These are phyloP conservation scores for Urechis unicinctus DNA, from an alignment of 2,888 invertebrate species.

Conservation along the genomic window DNA sequence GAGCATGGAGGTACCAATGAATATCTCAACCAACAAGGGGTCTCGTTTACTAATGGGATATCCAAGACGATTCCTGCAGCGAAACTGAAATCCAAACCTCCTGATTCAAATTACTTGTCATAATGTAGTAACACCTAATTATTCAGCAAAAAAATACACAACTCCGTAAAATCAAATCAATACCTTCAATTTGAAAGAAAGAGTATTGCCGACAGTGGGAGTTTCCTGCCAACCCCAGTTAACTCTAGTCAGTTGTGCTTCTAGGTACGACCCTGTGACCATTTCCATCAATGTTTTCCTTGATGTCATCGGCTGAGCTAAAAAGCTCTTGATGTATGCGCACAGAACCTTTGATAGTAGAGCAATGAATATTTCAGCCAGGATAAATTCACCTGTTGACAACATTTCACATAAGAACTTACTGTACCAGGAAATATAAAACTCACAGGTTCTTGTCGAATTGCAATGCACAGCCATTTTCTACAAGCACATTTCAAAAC, in stretches of 20 bases:
- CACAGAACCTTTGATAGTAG: no score
- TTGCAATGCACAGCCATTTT: no score
- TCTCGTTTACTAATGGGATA: constrained; percentile 92
- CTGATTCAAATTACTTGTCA: background rate
- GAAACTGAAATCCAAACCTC: constrained; percentile 39
- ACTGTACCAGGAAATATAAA: no score
- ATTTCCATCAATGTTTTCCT: constrained; percentile 68
- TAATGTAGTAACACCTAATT: no score
- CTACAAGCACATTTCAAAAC: no score
- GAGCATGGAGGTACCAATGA: constrained; percentile 74
- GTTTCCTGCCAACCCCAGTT: constrained; percentile 89
- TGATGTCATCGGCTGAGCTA: no score
- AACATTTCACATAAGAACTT: no score
- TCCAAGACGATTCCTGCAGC: constrained; percentile 85
- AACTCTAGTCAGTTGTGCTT: constrained; percentile 79
- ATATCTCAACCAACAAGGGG: constrained; percentile 79
- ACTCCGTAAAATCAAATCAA: constrained; percentile 13
- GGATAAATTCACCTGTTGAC: no score
- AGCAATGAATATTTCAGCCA: no score
- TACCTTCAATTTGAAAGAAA: constrained; percentile 77
- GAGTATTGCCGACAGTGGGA: constrained; percentile 79
- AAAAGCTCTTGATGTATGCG: no score
- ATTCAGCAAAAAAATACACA: no score
- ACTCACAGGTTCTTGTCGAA: no score
- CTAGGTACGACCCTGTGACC: constrained; percentile 83